Conservation (phyloP, 30 jellyfish, hydroid and myxozoan species). For the Hydractinia symbiolongicarpus region DNA sequence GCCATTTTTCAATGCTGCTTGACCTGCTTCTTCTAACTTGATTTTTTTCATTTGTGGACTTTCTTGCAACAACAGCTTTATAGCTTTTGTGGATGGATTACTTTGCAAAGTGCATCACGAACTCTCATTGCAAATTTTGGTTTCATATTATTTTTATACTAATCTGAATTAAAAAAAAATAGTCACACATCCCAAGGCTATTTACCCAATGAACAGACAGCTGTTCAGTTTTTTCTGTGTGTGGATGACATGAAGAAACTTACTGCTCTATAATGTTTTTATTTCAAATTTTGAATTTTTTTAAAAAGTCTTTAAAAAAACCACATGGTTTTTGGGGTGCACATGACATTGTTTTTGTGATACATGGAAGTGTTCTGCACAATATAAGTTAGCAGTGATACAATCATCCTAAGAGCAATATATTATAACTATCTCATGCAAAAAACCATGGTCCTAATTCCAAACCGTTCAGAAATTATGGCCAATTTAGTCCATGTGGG, state of each 20-base stretch:
- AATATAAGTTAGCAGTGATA: slow-evolving; percentile 16
- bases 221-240: too few species aligned
- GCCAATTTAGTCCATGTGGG: slow-evolving; percentile 8
- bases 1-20: slow-evolving; percentile 32
- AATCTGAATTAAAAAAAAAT: background rate
- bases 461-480: slow-evolving; percentile 10
- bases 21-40: slow-evolving; percentile 26
- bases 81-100: slow-evolving; percentile 23
- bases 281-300: too few species aligned
- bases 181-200: background rate
- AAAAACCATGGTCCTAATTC: background rate
- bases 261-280: too few species aligned
- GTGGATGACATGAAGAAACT: background rate
- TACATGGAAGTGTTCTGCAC: background rate
- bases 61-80: slow-evolving; percentile 34
- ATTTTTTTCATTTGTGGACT: slow-evolving; percentile 11
- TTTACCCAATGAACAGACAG: too few species aligned
- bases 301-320: too few species aligned
- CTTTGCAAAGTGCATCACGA: background rate
- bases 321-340: slow-evolving; percentile 26
- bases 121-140: background rate
- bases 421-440: slow-evolving; percentile 8
- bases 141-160: background rate
- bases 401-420: background rate
- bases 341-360: background rate